Base-by-base conservation (phyloP, 2,113 vertebrate genomes). In the Hippocampus guttulatus region DNA sequence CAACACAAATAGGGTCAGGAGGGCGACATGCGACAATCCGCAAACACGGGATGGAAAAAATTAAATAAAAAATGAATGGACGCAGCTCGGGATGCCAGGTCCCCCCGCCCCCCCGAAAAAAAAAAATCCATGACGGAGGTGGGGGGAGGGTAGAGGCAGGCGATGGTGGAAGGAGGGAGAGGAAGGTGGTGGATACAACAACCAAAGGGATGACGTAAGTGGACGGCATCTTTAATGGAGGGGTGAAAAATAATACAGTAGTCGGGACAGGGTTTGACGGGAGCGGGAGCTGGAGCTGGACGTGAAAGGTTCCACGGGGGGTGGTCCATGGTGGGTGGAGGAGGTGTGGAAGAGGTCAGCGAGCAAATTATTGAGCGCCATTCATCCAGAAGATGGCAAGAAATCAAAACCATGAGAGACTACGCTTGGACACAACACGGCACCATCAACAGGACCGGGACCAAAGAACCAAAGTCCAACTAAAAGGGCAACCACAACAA, bases 1-100 rank as follows among this genome's bases (percentile, higher is more conserved):
- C 94, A 94, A 96, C 94, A 96, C 93, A 96, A 94, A 96, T 90
- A 96, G 93, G 95, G 91, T 94, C 93, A 95, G 92, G 93, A 90
- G 89, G 92, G 93, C 91, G 94, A 94, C 89, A 92, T 86, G 90
- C 86, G 88, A 91, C 89, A 90, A 83, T 84, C 86, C 90, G 85
- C 84, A 85, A 80, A 90, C 88, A 89, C 79, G 85, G 88, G 85
- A 90, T 89, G 85, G 21, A 57, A 54, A 41, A 49, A 81, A 84
- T 7, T 23, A 43, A 84, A 85, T 65, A 25, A 40, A 27, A 41
- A 40, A 81, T 84, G 82, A 85, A 71, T 73, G 85, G 88, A 87
- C 70, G 80, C 71, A 74, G 86, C 85, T 87, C 38, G 75, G 80
- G 77, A 81, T 78, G 79, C 78, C 84, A 65, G 84, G 84, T 79